Percentiles rank a stretch among this genome's conserved stretches.
Evolutionary conservation across 2,113 vertebrate genomes (phyloP).

Genomic region (Ctenodactylus gundi): DNA sequence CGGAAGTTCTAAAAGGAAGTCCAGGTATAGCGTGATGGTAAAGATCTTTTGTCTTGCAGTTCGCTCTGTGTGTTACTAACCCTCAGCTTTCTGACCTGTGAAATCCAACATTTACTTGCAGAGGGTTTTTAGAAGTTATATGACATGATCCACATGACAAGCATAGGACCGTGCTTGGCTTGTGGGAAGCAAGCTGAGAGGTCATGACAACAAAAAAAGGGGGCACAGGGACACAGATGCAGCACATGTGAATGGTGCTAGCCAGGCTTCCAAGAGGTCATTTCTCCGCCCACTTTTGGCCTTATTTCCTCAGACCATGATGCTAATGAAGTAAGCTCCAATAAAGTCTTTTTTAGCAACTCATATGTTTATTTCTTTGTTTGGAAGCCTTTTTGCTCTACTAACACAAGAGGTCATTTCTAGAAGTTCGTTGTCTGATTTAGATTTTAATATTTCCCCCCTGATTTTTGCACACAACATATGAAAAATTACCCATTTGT

Average conservation of each 20-base stretch:
- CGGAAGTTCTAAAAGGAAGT: conserved; percentile 21
- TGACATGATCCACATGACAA: not conserved
- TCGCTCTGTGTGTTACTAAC: too few relatives aligned
- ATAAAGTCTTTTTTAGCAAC: not conserved
- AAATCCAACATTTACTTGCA: not conserved
- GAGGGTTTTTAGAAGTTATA: not conserved
- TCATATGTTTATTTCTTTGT: not conserved
- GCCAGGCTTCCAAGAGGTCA: not conserved
- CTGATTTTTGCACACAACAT: conserved; percentile 60
- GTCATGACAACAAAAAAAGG: not conserved
- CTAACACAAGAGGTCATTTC: not conserved
- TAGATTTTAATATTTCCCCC: conserved; percentile 20
- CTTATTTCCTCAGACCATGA: not conserved
- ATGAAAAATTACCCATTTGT: conserved; percentile 50
- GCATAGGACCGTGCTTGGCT: not conserved
- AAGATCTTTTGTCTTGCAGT: not conserved
- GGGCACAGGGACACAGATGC: not conserved
- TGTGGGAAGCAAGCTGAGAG: not conserved
- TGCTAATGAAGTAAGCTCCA: not conserved
- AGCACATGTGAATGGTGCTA: not conserved
- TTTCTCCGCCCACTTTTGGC: not conserved
- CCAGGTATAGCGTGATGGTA: not conserved
- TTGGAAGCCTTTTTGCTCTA: not conserved
- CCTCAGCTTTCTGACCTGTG: conserved; percentile 6
- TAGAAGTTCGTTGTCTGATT: conserved; percentile 37